Conservation (phyloP, 2,797 vertebrate genomes). For the Bradypodion ventrale region DNA sequence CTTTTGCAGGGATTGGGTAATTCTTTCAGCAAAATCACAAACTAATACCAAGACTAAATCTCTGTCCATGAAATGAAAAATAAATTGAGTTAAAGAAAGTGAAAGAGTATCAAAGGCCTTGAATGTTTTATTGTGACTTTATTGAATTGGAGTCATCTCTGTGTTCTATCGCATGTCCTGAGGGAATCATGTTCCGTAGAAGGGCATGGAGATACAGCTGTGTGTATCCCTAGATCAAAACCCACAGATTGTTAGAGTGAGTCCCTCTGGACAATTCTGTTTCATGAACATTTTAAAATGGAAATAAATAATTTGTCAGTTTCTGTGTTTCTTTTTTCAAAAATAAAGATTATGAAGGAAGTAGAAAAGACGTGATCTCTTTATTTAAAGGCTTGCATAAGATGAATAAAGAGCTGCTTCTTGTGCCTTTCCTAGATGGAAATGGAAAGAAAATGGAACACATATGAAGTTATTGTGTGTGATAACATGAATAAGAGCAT, state of each 20-base stretch:
- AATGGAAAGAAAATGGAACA: not conserved
- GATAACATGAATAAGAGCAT: not conserved
- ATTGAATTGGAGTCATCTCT: constrained; percentile 80
- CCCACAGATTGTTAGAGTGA: constrained; percentile 38
- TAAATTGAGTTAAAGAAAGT: constrained; percentile 86
- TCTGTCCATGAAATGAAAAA: constrained; percentile 88
- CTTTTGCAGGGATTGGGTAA: constrained; percentile 84
- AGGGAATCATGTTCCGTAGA: constrained; percentile 67
- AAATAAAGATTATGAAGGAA: not conserved
- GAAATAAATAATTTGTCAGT: constrained; percentile 53
- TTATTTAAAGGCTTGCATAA: constrained; percentile 6
- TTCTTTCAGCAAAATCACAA: constrained; percentile 85
- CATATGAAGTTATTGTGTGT: not conserved
- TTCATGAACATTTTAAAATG: constrained; percentile 58
- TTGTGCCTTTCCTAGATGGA: not conserved
- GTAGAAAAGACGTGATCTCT: constrained; percentile 40
- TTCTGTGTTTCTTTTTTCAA: not conserved
- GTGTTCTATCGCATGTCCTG: constrained; percentile 71
- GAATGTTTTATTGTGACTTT: constrained; percentile 83
- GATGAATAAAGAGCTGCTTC: not conserved
- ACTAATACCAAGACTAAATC: constrained; percentile 85
- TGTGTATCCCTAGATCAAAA: constrained; percentile 59
- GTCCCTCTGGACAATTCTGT: constrained; percentile 34
- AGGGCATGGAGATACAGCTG: constrained; percentile 57
- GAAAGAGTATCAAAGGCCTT: constrained; percentile 78